Base-by-base conservation (phyloP, 1,140 invertebrate species). In the Pollicipes pollicipes region DNA sequence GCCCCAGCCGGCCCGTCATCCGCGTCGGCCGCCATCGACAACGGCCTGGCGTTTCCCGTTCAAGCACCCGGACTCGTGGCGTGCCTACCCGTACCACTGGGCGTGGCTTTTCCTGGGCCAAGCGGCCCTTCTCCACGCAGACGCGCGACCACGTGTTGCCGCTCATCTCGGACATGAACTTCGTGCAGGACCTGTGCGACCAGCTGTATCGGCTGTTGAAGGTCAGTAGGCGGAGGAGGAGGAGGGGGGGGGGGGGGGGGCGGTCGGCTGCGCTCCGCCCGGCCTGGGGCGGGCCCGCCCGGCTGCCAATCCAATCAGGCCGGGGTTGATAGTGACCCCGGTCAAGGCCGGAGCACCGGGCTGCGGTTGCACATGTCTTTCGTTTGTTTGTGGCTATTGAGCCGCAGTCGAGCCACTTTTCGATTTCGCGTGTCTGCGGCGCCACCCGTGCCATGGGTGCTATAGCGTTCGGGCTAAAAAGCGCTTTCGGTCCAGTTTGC, bases 1-100 rank as follows among this genome's bases (percentile, higher is more conserved):
- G 45, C 2, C 45, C 45, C 13, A 58, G 45, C 45, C 45, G 45
- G 13, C 6, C 45, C 45, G 13, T 21, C 13, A 21, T 58, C 6
- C 87, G 86, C 74, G 90, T 99, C 75, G 95, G n/a, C 96, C 30
- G 97, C 97, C 30, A 99, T 99, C 77, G 97, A 99, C 83, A 99
- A 99, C 83, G 97, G 97, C 64, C 81, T 99, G 74, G 96, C 97
- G 27, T 99, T n/a, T 99, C 81, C 97, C 97, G 1, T 99, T 97
- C 80, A 99, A 99, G 79, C 97, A 99, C 82, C 97, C 97, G 3
- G 96, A 99, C 83, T 97, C 96, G 66, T 99, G 97, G 97, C 85
- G 97, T 73, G 95, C 96, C 24, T 99, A 99, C 87, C 95, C 95
- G 72, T 99, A 97, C 83, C 94, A 98, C 79, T 99, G 97, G 97